These are phyloP conservation scores for Synergus itoensis DNA, from an alignment of 2,888 invertebrate genomes.

Conservation along the genomic window DNA sequence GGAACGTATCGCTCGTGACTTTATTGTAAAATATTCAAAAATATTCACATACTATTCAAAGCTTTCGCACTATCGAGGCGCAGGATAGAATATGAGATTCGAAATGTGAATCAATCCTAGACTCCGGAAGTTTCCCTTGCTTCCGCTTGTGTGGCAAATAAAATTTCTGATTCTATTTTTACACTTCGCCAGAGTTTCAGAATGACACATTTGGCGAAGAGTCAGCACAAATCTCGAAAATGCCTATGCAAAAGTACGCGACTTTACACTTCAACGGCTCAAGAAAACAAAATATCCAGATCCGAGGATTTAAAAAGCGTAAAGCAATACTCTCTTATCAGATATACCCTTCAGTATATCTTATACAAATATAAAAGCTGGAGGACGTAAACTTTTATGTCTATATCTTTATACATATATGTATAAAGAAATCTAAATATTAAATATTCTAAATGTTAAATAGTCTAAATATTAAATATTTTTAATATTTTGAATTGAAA, in stretches of 20 bases:
- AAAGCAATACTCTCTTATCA: neutral
- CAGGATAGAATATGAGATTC: constrained; percentile 55
- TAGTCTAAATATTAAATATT: too few relatives aligned
- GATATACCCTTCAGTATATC: neutral
- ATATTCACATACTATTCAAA: constrained; percentile 58
- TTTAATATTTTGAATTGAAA: too few relatives aligned
- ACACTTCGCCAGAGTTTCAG: constrained; percentile 20
- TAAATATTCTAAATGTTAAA: too few relatives aligned
- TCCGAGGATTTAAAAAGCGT: neutral
- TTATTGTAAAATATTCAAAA: constrained; percentile 66
- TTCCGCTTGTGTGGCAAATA: constrained; percentile 49
- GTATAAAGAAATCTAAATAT: too few relatives aligned
- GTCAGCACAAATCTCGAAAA: constrained; percentile 56
- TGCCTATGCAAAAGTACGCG: constrained; percentile 13
- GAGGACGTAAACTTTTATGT: neutral
- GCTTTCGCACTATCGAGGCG: constrained; percentile 41
- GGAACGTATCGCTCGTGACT: constrained; percentile 20
- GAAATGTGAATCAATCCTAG: constrained; percentile 61
- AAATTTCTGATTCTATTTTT: constrained; percentile 58
- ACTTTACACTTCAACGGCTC: neutral
- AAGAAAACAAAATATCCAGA: neutral
- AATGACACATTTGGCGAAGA: constrained; percentile 45
- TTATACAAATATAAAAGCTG: neutral
- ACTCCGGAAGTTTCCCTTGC: constrained; percentile 26
- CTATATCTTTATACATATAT: neutral